A percentile compares a stretch with the other conserved stretches of the same genome.
Conservation (phyloP, 2,113 vertebrate species). For the Aphyosemion australe region DNA sequence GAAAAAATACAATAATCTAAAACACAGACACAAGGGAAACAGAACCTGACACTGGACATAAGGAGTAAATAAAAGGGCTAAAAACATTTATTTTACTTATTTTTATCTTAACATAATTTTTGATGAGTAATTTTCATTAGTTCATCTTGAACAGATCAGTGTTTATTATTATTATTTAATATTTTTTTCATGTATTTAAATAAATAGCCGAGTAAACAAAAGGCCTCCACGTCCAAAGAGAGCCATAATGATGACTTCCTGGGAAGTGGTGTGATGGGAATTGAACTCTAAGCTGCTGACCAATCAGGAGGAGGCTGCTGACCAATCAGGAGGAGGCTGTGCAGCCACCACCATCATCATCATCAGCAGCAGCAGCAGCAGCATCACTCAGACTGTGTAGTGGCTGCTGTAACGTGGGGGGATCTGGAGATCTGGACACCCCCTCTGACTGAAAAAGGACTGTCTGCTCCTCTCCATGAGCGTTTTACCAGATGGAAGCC, state of each 20-base stretch:
- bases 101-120: too few relatives aligned
- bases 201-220: not conserved
- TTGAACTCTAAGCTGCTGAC: conserved; percentile 55
- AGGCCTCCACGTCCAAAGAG: not conserved
- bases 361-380: conserved; percentile 60
- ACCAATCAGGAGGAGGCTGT: conserved; percentile 63
- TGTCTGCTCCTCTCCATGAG: conserved; percentile 56
- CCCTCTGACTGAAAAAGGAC: conserved; percentile 48
- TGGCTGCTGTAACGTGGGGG: conserved; percentile 40
- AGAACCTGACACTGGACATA: too few relatives aligned
- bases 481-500: conserved; percentile 74
- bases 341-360: conserved; percentile 49
- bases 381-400: conserved; percentile 29
- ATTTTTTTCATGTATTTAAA: too few relatives aligned
- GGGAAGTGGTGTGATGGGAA: conserved; percentile 70
- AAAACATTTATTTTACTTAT: too few relatives aligned
- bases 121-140: too few relatives aligned
- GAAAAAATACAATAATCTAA: too few relatives aligned
- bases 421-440: conserved; percentile 43
- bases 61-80: too few relatives aligned
- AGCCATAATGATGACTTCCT: conserved; percentile 33
- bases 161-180: too few relatives aligned
- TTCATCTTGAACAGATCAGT: too few relatives aligned
- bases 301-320: conserved; percentile 62
- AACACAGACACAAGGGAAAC: too few relatives aligned